phyloP scores from a whole-genome alignment of 2,888 invertebrate species.

The Brachyptera putata region DNA sequence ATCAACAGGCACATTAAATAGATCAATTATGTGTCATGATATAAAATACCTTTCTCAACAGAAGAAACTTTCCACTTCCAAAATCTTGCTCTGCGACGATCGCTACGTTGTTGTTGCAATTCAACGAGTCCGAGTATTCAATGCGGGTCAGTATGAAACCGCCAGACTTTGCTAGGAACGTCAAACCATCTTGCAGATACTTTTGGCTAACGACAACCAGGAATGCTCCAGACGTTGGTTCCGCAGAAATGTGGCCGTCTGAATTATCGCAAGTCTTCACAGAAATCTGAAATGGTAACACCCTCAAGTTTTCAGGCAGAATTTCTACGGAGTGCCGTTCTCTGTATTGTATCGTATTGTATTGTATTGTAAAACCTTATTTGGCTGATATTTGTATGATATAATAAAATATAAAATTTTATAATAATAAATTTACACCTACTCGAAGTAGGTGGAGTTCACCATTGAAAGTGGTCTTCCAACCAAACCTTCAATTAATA shows the following conservation, averaged over 20 bases:
- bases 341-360: too few species aligned
- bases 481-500: too few species aligned
- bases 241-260: not conserved
- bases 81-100: slow-evolving; percentile 3
- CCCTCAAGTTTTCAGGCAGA: not conserved
- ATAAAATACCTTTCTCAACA: slow-evolving; percentile 15
- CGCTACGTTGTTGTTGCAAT: not conserved
- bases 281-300: not conserved
- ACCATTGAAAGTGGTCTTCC: too few species aligned
- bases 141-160: slow-evolving; percentile 2
- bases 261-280: not conserved
- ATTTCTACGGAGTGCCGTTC: not conserved
- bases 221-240: not conserved
- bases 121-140: not conserved
- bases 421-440: too few species aligned
- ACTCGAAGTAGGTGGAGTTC: too few species aligned
- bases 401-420: too few species aligned
- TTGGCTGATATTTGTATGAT: too few species aligned
- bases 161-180: not conserved
- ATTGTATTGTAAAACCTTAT: too few species aligned
- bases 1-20: not conserved
- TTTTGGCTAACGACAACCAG: not conserved
- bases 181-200: not conserved
- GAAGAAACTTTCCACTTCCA: not conserved
- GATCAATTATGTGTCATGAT: not conserved